Evolutionary conservation across 2,888 invertebrate genomes (phyloP).

Genomic region (Macrosiphum euphorbiae): DNA sequence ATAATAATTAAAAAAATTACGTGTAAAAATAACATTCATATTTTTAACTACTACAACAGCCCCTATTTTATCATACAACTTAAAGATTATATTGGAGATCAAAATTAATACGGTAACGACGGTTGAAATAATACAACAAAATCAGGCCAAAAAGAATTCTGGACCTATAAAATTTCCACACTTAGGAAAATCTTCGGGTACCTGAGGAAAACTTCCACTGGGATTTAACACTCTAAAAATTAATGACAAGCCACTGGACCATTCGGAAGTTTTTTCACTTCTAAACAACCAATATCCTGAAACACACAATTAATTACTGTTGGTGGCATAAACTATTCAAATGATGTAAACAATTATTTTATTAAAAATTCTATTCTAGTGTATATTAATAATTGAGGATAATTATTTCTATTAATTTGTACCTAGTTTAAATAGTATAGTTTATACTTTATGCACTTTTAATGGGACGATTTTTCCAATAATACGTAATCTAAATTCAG

Average conservation of each 20-base stretch:
- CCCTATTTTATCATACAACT: background rate
- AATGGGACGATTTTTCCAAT: background rate
- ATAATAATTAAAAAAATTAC: background rate
- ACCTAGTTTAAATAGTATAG: background rate
- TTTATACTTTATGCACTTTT: background rate
- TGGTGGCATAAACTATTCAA: background rate
- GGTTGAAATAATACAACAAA: background rate
- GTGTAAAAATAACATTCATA: background rate
- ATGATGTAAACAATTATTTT: background rate
- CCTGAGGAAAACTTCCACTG: slow-evolving; percentile 77
- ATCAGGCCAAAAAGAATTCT: slow-evolving; percentile 79
- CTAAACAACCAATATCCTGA: slow-evolving; percentile 85
- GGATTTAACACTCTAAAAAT: slow-evolving; percentile 76
- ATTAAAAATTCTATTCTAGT: too few relatives aligned
- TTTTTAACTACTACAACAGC: background rate
- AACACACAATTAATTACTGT: slow-evolving; percentile 65
- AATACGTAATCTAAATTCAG: background rate
- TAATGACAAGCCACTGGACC: slow-evolving; percentile 82
- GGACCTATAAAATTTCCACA: slow-evolving; percentile 84
- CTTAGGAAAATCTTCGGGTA: slow-evolving; percentile 81
- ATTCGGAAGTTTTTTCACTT: slow-evolving; percentile 81
- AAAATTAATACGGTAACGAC: slow-evolving; percentile 6
- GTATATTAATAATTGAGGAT: background rate
- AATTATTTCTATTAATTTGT: background rate
- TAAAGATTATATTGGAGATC: slow-evolving; percentile 34